Evolutionary conservation across 2,113 vertebrate genomes (phyloP).

Genomic region (Limanda limanda): DNA sequence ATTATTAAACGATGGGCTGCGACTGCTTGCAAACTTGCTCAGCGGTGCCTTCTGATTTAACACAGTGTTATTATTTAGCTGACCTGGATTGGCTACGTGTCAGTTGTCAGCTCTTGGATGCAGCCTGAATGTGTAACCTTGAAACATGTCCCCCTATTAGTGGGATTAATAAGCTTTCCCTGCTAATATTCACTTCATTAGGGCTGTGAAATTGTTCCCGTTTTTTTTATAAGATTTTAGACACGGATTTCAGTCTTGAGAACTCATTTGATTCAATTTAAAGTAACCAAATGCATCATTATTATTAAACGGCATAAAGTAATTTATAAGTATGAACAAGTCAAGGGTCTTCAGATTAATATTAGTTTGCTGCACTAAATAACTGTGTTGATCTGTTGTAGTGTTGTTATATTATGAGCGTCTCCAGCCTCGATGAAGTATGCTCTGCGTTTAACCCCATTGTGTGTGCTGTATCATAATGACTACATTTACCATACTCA

Average conservation of each 20-base stretch:
- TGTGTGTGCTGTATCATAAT: conserved; percentile 69
- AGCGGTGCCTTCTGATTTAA: conserved; percentile 65
- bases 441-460: conserved; percentile 67
- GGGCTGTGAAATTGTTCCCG: conserved; percentile 8
- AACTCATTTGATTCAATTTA: conserved; percentile 30
- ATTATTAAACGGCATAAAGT: conserved; percentile 25
- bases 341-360: conserved; percentile 1
- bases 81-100: conserved; percentile 55
- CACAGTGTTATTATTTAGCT: conserved; percentile 64
- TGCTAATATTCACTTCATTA: conserved; percentile 48
- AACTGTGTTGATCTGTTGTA: conserved; percentile 11
- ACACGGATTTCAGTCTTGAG: conserved; percentile 32
- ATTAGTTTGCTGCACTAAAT: neutral
- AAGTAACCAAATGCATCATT: neutral
- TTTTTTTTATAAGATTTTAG: conserved; percentile 45
- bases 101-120: conserved; percentile 52
- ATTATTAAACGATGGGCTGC: conserved; percentile 77
- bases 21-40: conserved; percentile 57
- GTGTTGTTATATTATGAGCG: conserved; percentile 31
- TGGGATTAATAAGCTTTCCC: conserved; percentile 56
- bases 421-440: conserved; percentile 47
- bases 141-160: conserved; percentile 61
- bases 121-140: conserved; percentile 56
- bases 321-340: conserved; percentile 10
- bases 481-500: conserved; percentile 64